Evolutionary conservation across 2,888 invertebrate species (phyloP).

Genomic region (Cartodere bifasciata): DNA sequence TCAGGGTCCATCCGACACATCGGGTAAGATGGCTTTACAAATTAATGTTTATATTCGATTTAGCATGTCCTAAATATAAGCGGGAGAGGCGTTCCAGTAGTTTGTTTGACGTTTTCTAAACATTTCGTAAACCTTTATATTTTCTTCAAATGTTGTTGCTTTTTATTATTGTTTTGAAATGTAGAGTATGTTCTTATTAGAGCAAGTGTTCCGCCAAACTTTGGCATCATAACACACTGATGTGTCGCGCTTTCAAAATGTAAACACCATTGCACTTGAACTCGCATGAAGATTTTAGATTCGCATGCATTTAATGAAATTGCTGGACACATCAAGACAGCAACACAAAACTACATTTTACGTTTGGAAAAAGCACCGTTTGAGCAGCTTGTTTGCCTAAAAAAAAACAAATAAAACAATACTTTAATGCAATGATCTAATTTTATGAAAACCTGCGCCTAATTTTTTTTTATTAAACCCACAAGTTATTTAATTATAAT

Average conservation of each 20-base stretch:
- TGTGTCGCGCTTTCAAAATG: constrained; percentile 8
- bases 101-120: constrained; percentile 9
- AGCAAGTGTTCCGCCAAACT: neutral
- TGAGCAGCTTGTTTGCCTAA: too few species aligned
- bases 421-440: too few species aligned
- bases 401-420: too few species aligned
- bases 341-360: too few species aligned
- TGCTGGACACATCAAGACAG: too few species aligned
- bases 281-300: constrained; percentile 24
- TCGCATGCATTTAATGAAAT: too few species aligned
- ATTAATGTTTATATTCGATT: constrained; percentile 24
- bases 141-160: constrained; percentile 4
- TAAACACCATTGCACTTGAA: constrained; percentile 25
- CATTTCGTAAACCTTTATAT: constrained; percentile 5
- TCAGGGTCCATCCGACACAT: constrained; percentile 67
- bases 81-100: constrained; percentile 30
- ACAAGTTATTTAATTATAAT: too few species aligned
- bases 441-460: too few species aligned
- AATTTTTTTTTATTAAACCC: too few species aligned
- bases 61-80: constrained; percentile 25
- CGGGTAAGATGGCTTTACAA: constrained; percentile 48
- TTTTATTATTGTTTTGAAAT: constrained; percentile 6
- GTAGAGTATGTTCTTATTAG: neutral
- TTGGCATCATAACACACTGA: constrained; percentile 3
- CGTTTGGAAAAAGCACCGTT: too few species aligned